Conservation (phyloP, 2,113 vertebrate species). For the Apteryx mantelli region DNA sequence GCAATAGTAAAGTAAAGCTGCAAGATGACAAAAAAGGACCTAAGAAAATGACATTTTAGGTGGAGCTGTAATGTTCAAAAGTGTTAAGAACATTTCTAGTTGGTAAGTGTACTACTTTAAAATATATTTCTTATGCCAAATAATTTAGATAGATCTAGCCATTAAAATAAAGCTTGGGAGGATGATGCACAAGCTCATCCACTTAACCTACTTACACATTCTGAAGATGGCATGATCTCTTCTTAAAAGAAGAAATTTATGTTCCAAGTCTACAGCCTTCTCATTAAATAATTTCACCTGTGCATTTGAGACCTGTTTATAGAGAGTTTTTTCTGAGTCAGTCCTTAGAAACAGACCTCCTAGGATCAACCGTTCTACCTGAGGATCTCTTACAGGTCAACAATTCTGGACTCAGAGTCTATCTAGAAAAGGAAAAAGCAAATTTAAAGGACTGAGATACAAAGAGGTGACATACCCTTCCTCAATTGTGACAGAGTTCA, state of each 20-base stretch:
- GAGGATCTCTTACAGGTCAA: neutral
- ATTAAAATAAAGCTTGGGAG: neutral
- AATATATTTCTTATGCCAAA: neutral
- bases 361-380: neutral
- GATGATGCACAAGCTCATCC: neutral
- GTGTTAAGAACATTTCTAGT: neutral
- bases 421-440: neutral
- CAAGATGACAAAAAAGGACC: neutral
- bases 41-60: conserved; percentile 20
- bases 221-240: neutral
- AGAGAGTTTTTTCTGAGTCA: neutral
- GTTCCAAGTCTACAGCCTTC: neutral
- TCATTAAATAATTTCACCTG: neutral
- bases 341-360: neutral
- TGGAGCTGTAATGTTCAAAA: neutral
- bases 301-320: neutral
- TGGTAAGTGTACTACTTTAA: neutral
- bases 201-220: neutral
- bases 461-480: conserved; percentile 87
- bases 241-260: neutral
- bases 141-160: neutral
- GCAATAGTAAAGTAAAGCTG: neutral
- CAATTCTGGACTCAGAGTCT: neutral
- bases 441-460: neutral
- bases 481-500: conserved; percentile 94